A percentile compares a stretch with the other conserved stretches of the same genome.
These are phyloP conservation scores for Drosophila pallidifrons DNA, from an alignment of 1,140 invertebrate genomes.

Conservation along the genomic window DNA sequence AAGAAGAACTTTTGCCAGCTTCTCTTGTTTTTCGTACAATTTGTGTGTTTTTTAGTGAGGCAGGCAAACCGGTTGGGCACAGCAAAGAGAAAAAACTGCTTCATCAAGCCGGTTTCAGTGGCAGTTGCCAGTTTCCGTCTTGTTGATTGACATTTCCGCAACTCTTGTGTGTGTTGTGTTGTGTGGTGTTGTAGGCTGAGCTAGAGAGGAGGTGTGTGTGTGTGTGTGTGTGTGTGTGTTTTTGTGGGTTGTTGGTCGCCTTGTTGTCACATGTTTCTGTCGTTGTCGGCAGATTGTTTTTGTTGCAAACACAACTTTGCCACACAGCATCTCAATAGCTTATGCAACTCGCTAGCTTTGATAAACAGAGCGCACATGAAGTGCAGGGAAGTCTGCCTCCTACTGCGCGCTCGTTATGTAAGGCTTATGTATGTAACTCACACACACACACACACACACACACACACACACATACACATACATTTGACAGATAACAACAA, in stretches of 20 bases:
- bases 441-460: conserved; percentile 1
- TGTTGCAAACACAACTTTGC: conserved; percentile 26
- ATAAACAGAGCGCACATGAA: conserved; percentile 27
- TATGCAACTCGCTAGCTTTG: conserved; percentile 47
- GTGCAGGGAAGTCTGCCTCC: conserved; percentile 1
- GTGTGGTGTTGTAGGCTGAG: too few relatives aligned
- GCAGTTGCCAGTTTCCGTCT: conserved; percentile 74
- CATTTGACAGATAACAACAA: conserved; percentile 35
- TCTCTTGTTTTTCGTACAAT: not conserved
- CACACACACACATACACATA: too few relatives aligned
- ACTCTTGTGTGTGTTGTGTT: not conserved
- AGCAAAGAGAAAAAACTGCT: conserved; percentile 41
- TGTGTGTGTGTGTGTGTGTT: too few relatives aligned
- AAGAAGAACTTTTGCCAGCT: not conserved
- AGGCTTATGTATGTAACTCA: conserved; percentile 31
- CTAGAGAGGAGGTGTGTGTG: too few relatives aligned
- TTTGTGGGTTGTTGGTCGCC: not conserved
- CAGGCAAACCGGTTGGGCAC: conserved; percentile 19
- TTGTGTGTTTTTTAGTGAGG: conserved; percentile 2
- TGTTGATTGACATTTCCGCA: conserved; percentile 77
- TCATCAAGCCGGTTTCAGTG: conserved; percentile 67
- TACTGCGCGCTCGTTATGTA: conserved; percentile 34
- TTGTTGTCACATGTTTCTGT: conserved; percentile 48
- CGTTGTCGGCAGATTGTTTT: conserved; percentile 25
- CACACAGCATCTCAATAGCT: conserved; percentile 40